Percentiles rank a stretch among this genome's conserved stretches.
These are phyloP conservation scores for Cybosia mesomella DNA, from an alignment of 2,888 invertebrate species.

Conservation along the genomic window DNA sequence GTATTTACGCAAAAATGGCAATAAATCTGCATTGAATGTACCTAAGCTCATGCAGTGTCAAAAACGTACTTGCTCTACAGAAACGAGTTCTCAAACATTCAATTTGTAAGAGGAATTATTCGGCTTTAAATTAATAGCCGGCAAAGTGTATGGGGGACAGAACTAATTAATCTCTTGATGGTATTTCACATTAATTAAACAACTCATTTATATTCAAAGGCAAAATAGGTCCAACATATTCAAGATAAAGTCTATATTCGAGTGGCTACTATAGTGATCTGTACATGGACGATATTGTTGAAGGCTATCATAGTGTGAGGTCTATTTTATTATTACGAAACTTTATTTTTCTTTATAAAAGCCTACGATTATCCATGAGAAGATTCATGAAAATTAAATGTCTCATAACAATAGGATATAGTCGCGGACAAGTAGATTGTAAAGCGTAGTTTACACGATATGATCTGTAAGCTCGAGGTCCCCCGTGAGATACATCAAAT, in stretches of 20 bases:
- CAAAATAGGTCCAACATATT: slow-evolving; percentile 40
- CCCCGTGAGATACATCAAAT: slow-evolving; percentile 76
- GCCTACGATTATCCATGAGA: slow-evolving; percentile 61
- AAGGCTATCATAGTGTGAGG: slow-evolving; percentile 76
- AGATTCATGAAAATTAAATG: slow-evolving; percentile 77
- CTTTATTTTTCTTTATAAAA: slow-evolving; percentile 57
- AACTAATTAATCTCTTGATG: slow-evolving; percentile 82
- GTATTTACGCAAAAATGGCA: slow-evolving; percentile 65
- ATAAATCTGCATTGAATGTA: slow-evolving; percentile 72
- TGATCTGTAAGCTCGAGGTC: slow-evolving; percentile 68
- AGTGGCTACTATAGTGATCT: slow-evolving; percentile 33
- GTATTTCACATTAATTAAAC: slow-evolving; percentile 77
- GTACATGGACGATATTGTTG: slow-evolving; percentile 55
- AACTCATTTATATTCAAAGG: slow-evolving; percentile 40
- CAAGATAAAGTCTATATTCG: slow-evolving; percentile 40
- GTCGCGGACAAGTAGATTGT: slow-evolving; percentile 72
- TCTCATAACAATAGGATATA: slow-evolving; percentile 72
- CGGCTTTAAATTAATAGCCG: slow-evolving; percentile 77
- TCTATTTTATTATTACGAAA: slow-evolving; percentile 66
- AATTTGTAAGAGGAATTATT: slow-evolving; percentile 76
- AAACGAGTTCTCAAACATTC: slow-evolving; percentile 74
- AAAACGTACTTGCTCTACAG: slow-evolving; percentile 60
- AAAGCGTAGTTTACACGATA: slow-evolving; percentile 80
- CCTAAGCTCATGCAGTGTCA: slow-evolving; percentile 58
- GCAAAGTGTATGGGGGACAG: slow-evolving; percentile 79